Evolutionary conservation across 2,888 invertebrate species (phyloP), one percentile per base, ranked within the genome.

Genomic region (Chloroclystis v-ata): DNA sequence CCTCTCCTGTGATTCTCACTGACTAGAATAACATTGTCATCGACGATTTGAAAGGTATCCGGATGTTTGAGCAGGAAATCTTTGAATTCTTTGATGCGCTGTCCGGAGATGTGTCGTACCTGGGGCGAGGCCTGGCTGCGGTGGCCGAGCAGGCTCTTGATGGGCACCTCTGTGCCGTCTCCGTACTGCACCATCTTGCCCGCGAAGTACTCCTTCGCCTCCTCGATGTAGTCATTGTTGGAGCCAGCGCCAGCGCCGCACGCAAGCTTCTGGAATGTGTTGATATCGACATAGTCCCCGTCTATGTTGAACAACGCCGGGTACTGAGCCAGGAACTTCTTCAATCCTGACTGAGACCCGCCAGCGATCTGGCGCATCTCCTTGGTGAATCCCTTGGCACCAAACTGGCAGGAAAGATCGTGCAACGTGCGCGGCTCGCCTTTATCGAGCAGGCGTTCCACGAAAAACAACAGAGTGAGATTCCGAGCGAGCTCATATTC

Each of bases 321-420:
- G 90, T 98, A 98, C 80, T 98, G 97, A 46, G 93, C 91, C 71
- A 99, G 91, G 88, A 99, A 99, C 85, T 98, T 98, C 83, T 97
- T 97, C 51, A 99, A 90, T 47, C 99, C 97, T 66, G 96, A 96
- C 85, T 98, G 98, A 63, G 97, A 97, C 65, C 97, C 97, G 60
- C 98, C 95, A 67, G 95, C 95, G 63, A 96, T 95, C 83, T 97
- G 97, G 65, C 97, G 90, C 98, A 99, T 99, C 89, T 99, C 99
- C 89, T 97, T 96, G 14, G 99, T 98, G 86, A 99, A 99, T 63
- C 97, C 98, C 83, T 98, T 97, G 63, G 98, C 98, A 70, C 99
- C 99, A 87, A 99, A 99, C 87, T 99, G 98, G 84, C 99, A 99
- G 78, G 97, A 97, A 65, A 99, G 91, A 89, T 99, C 99, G 86